Percentiles rank a stretch among this genome's conserved stretches.
phyloP scores from a whole-genome alignment of 2,888 invertebrate species.

The Meandrusa payeni region DNA sequence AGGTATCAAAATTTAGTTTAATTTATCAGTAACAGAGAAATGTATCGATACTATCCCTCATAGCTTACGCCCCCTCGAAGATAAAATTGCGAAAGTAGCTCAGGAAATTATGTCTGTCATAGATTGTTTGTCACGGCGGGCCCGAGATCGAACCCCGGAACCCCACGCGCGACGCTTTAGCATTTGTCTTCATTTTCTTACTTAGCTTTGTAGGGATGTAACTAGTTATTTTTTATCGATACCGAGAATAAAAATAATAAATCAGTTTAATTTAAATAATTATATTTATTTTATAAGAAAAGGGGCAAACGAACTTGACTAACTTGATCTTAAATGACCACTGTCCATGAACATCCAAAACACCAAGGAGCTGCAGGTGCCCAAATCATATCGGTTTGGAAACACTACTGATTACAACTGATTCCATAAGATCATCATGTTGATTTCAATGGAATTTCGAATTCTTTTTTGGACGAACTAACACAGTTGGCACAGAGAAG shows the following conservation, averaged over 20 bases:
- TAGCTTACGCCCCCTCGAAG: conserved; percentile 46
- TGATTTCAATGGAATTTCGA: too few species aligned
- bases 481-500: too few species aligned
- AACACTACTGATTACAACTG: too few species aligned
- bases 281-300: too few species aligned
- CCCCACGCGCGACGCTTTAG: conserved; percentile 53
- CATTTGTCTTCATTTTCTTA: conserved; percentile 78
- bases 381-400: too few species aligned
- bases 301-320: too few species aligned
- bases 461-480: too few species aligned
- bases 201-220: conserved; percentile 36
- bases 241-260: conserved; percentile 23
- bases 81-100: conserved; percentile 63
- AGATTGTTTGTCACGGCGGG: conserved; percentile 75
- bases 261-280: background rate
- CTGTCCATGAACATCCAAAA: too few species aligned
- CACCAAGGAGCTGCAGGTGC: too few species aligned
- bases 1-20: too few species aligned
- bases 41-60: conserved; percentile 7
- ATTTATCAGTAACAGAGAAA: background rate
- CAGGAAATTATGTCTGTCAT: conserved; percentile 76
- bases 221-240: conserved; percentile 29
- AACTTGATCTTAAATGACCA: too few species aligned
- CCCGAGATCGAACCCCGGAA: conserved; percentile 61
- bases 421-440: too few species aligned